Base-by-base conservation (phyloP, 2,888 invertebrate genomes). In the Podotricha telesiphe region DNA sequence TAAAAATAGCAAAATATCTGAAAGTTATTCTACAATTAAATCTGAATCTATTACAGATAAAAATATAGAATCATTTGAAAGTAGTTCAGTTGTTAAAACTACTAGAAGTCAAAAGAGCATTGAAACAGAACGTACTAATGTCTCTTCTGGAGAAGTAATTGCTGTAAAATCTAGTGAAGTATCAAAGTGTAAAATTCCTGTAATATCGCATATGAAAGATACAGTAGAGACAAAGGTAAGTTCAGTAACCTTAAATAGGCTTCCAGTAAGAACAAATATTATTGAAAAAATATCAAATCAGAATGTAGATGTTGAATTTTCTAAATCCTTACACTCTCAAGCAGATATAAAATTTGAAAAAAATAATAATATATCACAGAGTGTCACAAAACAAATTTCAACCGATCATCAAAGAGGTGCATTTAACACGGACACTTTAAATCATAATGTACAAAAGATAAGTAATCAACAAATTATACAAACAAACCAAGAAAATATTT, bases 161-260 rank as follows among this genome's bases (percentile, higher is more conserved):
- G 37, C 3, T 17, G 42, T 50, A 53, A 53, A 61, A 22, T 28
- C 40, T 51, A 28, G 45, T 42, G 66, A 67, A 40, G 4, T 51
- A 1, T 7, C 56, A 55, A 66, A 62, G 15, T 22, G 56, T 50
- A 66, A 62, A 50, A 67, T 70, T 19, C 62, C 61, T n/a, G 53
- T 67, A 15, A 53, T 19, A 45, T 34, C 20, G 0, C 28, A 66
- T 20, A 47, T 34, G 34, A 62, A 45, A 7, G 59, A 67, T 34
- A 61, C 53, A 53, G 7, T 37, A n/a, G 50, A 66, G 11, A 56
- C 55, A 11, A 55, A 69, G 56, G 28, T 69, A 28, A 69, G 61
- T 28, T 69, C 69, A 19, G 17, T 40, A 11, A 28, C 48, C 19
- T n/a, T 69, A 37, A 69, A 62, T 45, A 69, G 55, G 42, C 62